Conservation (phyloP, 2,113 vertebrate genomes). For the Ceyx margarethae region DNA sequence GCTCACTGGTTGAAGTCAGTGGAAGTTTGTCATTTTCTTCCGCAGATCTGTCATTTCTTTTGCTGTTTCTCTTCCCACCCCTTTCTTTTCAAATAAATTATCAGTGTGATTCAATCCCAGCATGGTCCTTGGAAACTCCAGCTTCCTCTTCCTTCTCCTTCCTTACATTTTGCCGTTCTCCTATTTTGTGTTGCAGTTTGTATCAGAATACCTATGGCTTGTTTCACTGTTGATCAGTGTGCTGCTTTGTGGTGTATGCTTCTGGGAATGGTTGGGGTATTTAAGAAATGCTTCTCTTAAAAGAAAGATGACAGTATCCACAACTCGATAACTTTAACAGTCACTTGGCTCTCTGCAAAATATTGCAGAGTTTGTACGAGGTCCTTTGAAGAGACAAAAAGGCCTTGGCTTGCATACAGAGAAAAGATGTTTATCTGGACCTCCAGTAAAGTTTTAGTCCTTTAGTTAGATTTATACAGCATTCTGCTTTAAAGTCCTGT, state of each 20-base stretch:
- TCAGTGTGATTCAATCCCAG: background rate
- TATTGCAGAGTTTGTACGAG: background rate
- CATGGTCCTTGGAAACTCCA: background rate
- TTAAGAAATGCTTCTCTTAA: background rate
- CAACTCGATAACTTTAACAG: background rate
- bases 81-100: conserved; percentile 30
- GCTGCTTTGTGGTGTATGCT: background rate
- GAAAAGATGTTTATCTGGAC: background rate
- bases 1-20: background rate
- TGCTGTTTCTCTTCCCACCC: background rate
- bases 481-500: background rate
- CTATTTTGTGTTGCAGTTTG: background rate
- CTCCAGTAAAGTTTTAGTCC: background rate
- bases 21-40: conserved; percentile 3
- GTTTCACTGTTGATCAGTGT: background rate
- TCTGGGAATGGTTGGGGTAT: background rate
- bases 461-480: background rate
- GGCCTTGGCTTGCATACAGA: background rate
- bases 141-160: background rate
- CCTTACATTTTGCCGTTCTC: background rate
- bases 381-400: background rate
- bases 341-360: background rate
- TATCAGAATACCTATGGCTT: background rate
- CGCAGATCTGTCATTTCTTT: background rate
- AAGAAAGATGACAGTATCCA: background rate